Evolutionary conservation across 1,140 invertebrate species (phyloP).

Genomic region (Protaetia brevitarsis): DNA sequence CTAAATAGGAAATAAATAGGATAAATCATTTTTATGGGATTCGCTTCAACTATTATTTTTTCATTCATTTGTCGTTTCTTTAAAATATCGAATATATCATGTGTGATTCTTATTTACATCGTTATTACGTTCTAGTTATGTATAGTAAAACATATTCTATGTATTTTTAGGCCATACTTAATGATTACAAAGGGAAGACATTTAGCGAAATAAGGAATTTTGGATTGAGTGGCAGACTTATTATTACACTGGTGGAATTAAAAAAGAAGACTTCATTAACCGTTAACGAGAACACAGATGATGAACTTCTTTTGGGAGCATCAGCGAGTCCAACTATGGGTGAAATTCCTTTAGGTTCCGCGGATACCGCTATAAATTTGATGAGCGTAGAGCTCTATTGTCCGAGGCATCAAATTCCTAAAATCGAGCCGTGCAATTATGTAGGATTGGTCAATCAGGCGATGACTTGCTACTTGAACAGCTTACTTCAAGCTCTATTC

Average conservation of each 20-base stretch:
- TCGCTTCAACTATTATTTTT: too few species aligned
- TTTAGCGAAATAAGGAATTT: conserved; percentile 49
- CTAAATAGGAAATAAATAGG: too few species aligned
- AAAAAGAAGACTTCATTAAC: conserved; percentile 37
- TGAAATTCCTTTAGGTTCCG: conserved; percentile 32
- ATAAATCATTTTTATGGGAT: too few species aligned
- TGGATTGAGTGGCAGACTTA: conserved; percentile 41
- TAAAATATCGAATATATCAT: too few species aligned
- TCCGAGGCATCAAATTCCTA: conserved; percentile 16
- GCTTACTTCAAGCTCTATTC: conserved; percentile 82
- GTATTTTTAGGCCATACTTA: conserved; percentile 48
- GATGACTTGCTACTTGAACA: conserved; percentile 94
- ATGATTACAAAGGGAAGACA: conserved; percentile 46
- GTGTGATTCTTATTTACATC: background rate
- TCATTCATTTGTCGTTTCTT: too few species aligned
- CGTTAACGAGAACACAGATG: conserved; percentile 46
- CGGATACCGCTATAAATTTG: conserved; percentile 27
- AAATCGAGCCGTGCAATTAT: conserved; percentile 53
- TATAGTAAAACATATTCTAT: conserved; percentile 10
- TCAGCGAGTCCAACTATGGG: conserved; percentile 58
- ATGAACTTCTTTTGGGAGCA: conserved; percentile 54
- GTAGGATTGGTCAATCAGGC: conserved; percentile 90
- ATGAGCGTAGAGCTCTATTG: conserved; percentile 25
- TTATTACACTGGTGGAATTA: conserved; percentile 41
- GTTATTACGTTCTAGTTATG: background rate